Evolutionary conservation across 2,888 invertebrate species (phyloP), one percentile per base, ranked within the genome.

Genomic region (Spisula solida): DNA sequence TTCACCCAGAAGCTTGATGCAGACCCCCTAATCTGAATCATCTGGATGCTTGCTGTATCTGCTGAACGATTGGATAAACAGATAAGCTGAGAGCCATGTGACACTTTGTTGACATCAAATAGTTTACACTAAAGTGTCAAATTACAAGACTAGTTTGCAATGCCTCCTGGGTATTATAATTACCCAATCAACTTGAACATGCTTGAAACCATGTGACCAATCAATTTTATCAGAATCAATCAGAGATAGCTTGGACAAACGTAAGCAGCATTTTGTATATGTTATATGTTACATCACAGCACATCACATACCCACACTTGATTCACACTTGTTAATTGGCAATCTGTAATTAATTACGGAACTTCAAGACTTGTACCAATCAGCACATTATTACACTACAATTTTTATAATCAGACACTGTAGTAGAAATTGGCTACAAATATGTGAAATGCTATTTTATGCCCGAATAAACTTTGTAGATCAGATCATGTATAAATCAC

Each of bases 111-210:
- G 83, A 83, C 83, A 83, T 47, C 29, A 47, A 75, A 83, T 51
- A 83, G 83, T 83, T 83, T 83, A 83, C 83, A 83, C 70, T 31
- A 25, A 20, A 29, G 83, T 75, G 75, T 83, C 75, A 75, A 51
- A 51, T 83, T 75, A 83, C 83, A 75, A 34, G 31, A 75, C 75
- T 75, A 12, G 75, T 75, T 41, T 75, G 75, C 34, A 34, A 75
- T 75, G 75, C 34, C 75, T 34, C 31, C 75, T 75, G 75, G 75
- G 75, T 75, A 75, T 31, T 75, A 34, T 34, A 75, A 75, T 31
- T 75, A 75, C 1, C 34, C 75, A 75, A 34, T 66, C 60, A 75
- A 34, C 31, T 75, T 75, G 75, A 75, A 75, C 34, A 75, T 34
- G 34, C 29, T 34, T 75, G 75, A 34, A 31, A 75, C 75, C 41